A percentile compares a stretch with the other conserved stretches of the same genome.
These are phyloP conservation scores for Hypomecis atomaria DNA, from an alignment of 2,888 invertebrate genomes.

Conservation along the genomic window DNA sequence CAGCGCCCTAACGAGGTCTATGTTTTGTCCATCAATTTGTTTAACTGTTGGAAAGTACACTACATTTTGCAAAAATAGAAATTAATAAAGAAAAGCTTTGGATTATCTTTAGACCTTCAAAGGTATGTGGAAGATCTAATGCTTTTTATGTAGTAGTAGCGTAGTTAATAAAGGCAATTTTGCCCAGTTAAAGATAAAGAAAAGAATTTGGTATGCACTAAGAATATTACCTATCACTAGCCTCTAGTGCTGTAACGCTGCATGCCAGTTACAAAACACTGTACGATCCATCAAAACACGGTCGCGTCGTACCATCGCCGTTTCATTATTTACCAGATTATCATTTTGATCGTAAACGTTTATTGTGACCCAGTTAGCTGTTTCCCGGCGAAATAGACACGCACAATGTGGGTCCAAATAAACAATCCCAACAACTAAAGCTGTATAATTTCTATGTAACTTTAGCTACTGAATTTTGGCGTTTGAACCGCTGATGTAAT, in stretches of 20 bases:
- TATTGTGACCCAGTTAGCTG: conserved; percentile 72
- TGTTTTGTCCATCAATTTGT: no score
- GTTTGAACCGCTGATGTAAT: conserved; percentile 27
- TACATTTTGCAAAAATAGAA: no score
- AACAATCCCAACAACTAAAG: conserved; percentile 34
- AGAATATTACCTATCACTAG: conserved; percentile 8
- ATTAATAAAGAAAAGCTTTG: no score
- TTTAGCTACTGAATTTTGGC: conserved; percentile 32
- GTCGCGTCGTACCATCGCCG: conserved; percentile 54
- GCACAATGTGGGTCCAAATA: conserved; percentile 53
- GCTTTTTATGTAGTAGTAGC: no score
- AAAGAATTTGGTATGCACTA: neutral
- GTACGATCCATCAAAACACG: conserved; percentile 40
- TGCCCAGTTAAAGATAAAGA: no score
- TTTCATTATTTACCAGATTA: conserved; percentile 69
- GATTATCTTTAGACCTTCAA: no score
- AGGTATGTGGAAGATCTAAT: no score
- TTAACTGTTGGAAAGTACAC: no score
- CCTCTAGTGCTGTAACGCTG: conserved; percentile 17
- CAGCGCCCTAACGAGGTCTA: no score
- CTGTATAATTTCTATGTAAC: conserved; percentile 40
- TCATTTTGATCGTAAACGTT: conserved; percentile 72
- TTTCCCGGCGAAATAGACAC: conserved; percentile 60
- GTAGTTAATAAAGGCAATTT: no score
- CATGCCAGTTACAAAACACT: conserved; percentile 35